phyloP scores from a whole-genome alignment of 2,797 vertebrate genomes.

The Helicolenus hilgendorfi region DNA sequence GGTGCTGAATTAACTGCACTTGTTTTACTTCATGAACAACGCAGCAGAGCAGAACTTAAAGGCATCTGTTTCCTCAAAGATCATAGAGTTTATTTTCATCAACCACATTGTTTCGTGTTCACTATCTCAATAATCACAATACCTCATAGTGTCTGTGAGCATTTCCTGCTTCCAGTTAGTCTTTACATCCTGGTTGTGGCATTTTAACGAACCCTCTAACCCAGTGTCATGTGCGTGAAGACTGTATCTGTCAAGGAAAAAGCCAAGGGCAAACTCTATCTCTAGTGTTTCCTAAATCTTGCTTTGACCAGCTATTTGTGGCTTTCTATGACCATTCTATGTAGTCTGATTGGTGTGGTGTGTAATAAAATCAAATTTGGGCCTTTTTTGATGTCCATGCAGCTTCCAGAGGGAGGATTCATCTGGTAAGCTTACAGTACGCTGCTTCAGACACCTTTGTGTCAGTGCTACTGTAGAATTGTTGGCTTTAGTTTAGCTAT shows the following conservation, averaged over 20 bases:
- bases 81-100: slow-evolving; percentile 21
- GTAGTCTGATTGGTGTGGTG: not conserved
- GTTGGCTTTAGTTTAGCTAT: slow-evolving; percentile 3
- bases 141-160: not conserved
- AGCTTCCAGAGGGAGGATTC: slow-evolving; percentile 69
- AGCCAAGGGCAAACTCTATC: not conserved
- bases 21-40: not conserved
- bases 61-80: not conserved
- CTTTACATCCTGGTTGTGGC: slow-evolving; percentile 30
- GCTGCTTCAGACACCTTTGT: slow-evolving; percentile 32
- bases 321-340: not conserved
- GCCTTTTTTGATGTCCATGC: slow-evolving; percentile 74
- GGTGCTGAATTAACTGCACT: not conserved
- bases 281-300: not conserved
- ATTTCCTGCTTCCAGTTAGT: slow-evolving; percentile 41
- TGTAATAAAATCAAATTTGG: slow-evolving; percentile 58
- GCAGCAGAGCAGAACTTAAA: not conserved
- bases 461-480: slow-evolving; percentile 18
- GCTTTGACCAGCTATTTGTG: not conserved
- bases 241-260: slow-evolving; percentile 39
- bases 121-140: not conserved
- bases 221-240: slow-evolving; percentile 17
- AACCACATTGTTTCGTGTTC: not conserved
- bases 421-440: slow-evolving; percentile 74
- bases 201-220: slow-evolving; percentile 14